These are phyloP conservation scores for Callipepla californica DNA, from an alignment of 2,113 vertebrate species.

Conservation along the genomic window DNA sequence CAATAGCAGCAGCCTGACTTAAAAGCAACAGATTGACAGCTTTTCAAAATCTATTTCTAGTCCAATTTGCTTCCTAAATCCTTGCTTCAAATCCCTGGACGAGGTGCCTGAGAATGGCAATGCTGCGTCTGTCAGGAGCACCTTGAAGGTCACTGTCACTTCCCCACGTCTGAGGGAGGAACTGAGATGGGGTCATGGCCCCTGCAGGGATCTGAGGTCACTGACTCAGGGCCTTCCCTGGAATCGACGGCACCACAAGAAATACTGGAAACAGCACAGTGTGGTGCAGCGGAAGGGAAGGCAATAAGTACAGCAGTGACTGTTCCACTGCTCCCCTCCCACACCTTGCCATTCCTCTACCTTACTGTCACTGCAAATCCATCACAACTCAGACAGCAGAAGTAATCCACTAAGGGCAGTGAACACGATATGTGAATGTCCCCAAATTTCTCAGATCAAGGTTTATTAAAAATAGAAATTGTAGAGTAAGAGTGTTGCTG, in stretches of 20 bases:
- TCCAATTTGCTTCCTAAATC: not conserved
- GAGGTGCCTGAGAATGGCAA: not conserved
- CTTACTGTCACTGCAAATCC: not conserved
- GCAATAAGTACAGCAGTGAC: not conserved
- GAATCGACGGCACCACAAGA: not conserved
- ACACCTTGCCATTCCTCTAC: not conserved
- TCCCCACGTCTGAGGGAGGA: not conserved
- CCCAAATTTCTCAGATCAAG: constrained; percentile 37
- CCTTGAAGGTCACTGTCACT: not conserved
- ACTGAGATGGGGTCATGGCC: rapidly evolving
- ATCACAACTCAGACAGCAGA: not conserved
- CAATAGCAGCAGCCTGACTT: not conserved
- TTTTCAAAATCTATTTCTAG: not conserved
- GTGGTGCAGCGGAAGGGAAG: not conserved
- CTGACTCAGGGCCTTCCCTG: not conserved
- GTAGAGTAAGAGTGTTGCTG: not conserved
- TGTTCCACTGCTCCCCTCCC: not conserved
- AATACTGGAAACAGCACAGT: not conserved
- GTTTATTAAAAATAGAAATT: constrained; percentile 18
- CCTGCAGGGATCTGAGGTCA: not conserved
- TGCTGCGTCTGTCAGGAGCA: not conserved
- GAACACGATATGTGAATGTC: not conserved
- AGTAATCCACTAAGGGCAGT: not conserved
- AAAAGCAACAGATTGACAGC: not conserved
- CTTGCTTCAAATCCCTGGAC: not conserved